Evolutionary conservation across 2,797 vertebrate species (phyloP).

Genomic region (Anguilla marmorata): DNA sequence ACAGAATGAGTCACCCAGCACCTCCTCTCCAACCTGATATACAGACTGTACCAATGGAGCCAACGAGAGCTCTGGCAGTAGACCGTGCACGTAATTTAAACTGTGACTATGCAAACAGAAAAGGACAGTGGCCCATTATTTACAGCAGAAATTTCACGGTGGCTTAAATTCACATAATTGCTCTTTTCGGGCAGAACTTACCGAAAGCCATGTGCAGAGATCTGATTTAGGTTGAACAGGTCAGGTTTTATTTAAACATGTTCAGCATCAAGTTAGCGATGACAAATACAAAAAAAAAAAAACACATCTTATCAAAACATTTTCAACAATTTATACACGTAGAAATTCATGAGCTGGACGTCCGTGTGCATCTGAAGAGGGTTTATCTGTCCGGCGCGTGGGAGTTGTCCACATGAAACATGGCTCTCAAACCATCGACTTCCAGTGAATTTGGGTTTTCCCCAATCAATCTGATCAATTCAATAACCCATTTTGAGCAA

Average conservation of each 20-base stretch:
- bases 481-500: neutral
- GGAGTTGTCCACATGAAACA: neutral
- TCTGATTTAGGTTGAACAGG: neutral
- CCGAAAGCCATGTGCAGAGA: neutral
- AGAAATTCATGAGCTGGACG: conserved; percentile 46
- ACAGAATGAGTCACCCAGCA: too few species aligned
- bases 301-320: conserved; percentile 39
- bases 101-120: too few species aligned
- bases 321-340: conserved; percentile 68
- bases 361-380: neutral
- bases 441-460: neutral
- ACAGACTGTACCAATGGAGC: too few species aligned
- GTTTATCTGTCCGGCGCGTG: neutral
- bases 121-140: conserved; percentile 1
- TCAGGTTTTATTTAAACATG: conserved; percentile 30
- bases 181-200: neutral
- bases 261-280: neutral
- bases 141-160: neutral
- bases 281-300: conserved; percentile 29
- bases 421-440: neutral
- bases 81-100: neutral
- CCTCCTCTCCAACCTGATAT: too few species aligned
- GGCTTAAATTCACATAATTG: neutral
- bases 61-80: too few species aligned
- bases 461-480: neutral